These are phyloP conservation scores for Nannospalax galili DNA, from an alignment of 2,113 vertebrate species.

Conservation along the genomic window DNA sequence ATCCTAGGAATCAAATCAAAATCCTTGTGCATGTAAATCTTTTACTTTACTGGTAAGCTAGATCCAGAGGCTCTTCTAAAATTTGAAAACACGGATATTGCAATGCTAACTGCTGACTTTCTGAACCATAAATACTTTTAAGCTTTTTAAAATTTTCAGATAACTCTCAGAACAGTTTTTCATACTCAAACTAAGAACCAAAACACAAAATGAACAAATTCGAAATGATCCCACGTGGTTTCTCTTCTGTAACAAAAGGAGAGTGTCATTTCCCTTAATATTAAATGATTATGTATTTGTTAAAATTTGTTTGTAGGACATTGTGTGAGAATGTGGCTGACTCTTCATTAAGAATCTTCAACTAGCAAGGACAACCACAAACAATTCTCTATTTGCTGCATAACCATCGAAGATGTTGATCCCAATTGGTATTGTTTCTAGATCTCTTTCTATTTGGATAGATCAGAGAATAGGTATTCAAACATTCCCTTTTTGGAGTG, in stretches of 20 bases:
- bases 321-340: neutral
- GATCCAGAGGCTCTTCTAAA: neutral
- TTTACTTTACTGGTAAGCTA: neutral
- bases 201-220: neutral
- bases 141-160: neutral
- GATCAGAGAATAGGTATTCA: neutral
- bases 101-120: neutral
- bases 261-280: too few relatives aligned
- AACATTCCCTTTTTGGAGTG: neutral
- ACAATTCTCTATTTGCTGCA: neutral
- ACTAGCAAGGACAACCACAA: neutral
- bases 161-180: neutral
- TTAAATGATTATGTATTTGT: too few relatives aligned
- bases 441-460: neutral
- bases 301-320: neutral
- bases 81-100: neutral
- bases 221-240: neutral
- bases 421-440: neutral
- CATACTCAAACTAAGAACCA: neutral
- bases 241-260: neutral
- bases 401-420: neutral
- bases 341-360: neutral
- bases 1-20: too few relatives aligned
- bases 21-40: too few relatives aligned
- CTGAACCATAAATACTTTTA: neutral